Percentiles rank a stretch among this genome's conserved stretches.
Evolutionary conservation across 2,888 invertebrate genomes (phyloP).

Genomic region (Drosophila formosana): DNA sequence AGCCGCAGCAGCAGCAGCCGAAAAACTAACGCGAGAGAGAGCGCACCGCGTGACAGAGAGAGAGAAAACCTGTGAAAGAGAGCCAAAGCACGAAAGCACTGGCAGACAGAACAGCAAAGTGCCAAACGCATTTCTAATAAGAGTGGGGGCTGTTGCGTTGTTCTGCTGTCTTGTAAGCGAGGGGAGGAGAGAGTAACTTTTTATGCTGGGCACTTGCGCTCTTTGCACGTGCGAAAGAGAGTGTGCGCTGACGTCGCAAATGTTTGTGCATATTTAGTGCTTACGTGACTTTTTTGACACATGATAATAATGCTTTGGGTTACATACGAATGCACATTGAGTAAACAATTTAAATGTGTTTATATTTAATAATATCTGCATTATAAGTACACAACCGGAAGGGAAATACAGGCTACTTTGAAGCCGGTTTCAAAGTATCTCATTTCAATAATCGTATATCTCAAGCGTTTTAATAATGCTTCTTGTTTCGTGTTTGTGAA

Average conservation of each 20-base stretch:
- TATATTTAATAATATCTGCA: slow-evolving; percentile 9
- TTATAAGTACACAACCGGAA: slow-evolving; percentile 30
- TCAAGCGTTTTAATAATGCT: slow-evolving; percentile 2
- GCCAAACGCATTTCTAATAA: slow-evolving; percentile 57
- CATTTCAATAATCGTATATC: background rate
- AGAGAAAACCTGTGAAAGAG: slow-evolving; percentile 29
- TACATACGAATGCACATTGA: background rate
- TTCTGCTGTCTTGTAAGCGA: slow-evolving; percentile 34
- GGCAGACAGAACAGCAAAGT: slow-evolving; percentile 16
- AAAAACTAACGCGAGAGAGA: slow-evolving; percentile 58
- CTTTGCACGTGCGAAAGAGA: slow-evolving; percentile 56
- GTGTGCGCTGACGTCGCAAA: slow-evolving; percentile 43
- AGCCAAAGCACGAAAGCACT: slow-evolving; percentile 34
- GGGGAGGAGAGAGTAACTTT: slow-evolving; percentile 1
- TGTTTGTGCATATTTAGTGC: slow-evolving; percentile 59
- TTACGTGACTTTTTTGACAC: slow-evolving; percentile 59
- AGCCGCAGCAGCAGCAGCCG: slow-evolving; percentile 49
- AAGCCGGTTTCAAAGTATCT: slow-evolving; percentile 30
- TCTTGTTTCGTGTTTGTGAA: background rate
- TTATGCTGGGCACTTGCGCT: slow-evolving; percentile 32
- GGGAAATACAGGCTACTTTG: background rate
- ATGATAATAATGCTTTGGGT: slow-evolving; percentile 21
- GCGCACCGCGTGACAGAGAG: slow-evolving; percentile 22
- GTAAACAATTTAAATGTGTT: background rate
- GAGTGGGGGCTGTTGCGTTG: slow-evolving; percentile 21